These are phyloP conservation scores for Turnix velox DNA, from an alignment of 2,113 vertebrate species.

Conservation along the genomic window DNA sequence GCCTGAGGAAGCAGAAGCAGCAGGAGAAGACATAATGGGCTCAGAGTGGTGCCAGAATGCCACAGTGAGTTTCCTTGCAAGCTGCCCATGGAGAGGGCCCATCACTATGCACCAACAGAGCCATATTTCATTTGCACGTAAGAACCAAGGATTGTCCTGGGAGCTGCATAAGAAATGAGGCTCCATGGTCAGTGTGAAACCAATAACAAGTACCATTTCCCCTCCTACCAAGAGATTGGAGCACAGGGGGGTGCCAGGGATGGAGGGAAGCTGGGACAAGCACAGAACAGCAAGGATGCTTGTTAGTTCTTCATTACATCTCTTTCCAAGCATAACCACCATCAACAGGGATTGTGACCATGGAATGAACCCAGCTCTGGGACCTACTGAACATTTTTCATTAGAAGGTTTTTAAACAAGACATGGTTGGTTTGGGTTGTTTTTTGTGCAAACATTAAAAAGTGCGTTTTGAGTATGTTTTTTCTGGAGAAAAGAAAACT, in stretches of 20 bases:
- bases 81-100: constrained; percentile 1
- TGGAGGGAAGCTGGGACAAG: neutral
- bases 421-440: too few species aligned
- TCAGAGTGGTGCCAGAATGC: constrained; percentile 32
- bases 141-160: neutral
- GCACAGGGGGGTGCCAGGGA: neutral
- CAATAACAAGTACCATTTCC: neutral
- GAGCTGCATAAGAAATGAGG: neutral
- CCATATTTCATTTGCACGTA: constrained; percentile 7
- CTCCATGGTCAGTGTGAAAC: neutral
- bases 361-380: neutral
- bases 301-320: neutral
- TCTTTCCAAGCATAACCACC: neutral
- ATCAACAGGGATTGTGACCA: neutral
- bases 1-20: constrained; percentile 39
- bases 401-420: neutral
- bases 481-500: neutral
- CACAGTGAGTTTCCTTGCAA: neutral
- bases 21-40: constrained; percentile 7
- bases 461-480: neutral
- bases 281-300: neutral
- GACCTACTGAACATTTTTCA: neutral
- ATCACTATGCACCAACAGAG: neutral
- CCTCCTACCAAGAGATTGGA: neutral
- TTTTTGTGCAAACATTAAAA: neutral